Evolutionary conservation across 2,113 vertebrate genomes (phyloP), one percentile per base, ranked within the genome.

Genomic region (Aegithalos caudatus): DNA sequence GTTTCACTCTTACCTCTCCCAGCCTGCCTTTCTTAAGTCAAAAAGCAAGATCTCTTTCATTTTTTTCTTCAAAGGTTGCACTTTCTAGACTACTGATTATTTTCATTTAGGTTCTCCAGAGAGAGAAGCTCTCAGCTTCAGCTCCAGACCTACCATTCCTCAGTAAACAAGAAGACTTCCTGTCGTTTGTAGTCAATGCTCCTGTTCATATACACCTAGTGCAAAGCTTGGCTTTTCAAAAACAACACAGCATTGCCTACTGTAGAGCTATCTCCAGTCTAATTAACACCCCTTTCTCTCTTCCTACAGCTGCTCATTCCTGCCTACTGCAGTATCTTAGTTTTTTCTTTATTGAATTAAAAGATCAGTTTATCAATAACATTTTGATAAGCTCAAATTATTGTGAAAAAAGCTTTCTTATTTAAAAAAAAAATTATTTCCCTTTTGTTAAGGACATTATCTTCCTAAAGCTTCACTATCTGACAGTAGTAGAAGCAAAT

Each of bases 181-280:
- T 28, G 14, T 7, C 50, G 48, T 62, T 69, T 71, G 51, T 21
- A 44, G 35, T 35, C 56, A 58, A 11, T 20, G 48, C 12, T 84
- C 21, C 60, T 71, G 24, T 22, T 54, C 56, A 12, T 17, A 50
- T 18, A 11, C 5, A 28, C 1, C 3, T 42, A 48, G 20, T 3
- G 2, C 23, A 45, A 94, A 69, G 33, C 31, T 44, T 69, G 53
- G 22, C 62, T 86, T 47, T 60, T 40, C 42, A 21, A 56, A 62
- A 60, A 25, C n/a, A 37, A 7, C 19, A 15, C 2, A 1, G 15
- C 37, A 9, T 3, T 88, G 51, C 35, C 48, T 37, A 19, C 20
- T 61, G 11, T 0, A 24, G 16, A 40, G 22, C 31, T 33, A 6
- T 2, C 6, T 2, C 11, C 1, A 0, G 16, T 25, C 28, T 37